Percentiles rank a stretch among this genome's conserved stretches.
These are phyloP conservation scores for Epicauta chinensis DNA, from an alignment of 1,140 invertebrate genomes.

Conservation along the genomic window DNA sequence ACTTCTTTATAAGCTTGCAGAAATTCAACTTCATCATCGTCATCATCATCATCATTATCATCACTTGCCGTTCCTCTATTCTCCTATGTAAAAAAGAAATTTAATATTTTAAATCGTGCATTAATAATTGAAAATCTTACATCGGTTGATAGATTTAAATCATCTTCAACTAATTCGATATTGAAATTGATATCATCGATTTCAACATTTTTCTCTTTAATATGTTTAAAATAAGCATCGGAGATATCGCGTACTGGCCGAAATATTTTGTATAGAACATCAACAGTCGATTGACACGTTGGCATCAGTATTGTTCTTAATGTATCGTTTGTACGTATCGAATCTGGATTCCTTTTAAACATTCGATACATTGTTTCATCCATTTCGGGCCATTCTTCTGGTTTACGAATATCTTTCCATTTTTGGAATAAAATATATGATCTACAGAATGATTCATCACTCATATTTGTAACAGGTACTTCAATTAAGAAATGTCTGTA, in stretches of 20 bases:
- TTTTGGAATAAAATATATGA: constrained; percentile 20
- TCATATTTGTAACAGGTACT: constrained; percentile 9
- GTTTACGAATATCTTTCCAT: constrained; percentile 17
- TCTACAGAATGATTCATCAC: constrained; percentile 17
- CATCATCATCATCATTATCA: neutral
- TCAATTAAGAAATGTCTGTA: constrained; percentile 12
- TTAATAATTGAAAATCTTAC: constrained; percentile 4
- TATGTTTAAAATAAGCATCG: constrained; percentile 16
- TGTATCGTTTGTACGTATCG: constrained; percentile 9
- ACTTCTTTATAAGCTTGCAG: constrained; percentile 10
- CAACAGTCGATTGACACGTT: constrained; percentile 8
- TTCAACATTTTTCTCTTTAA: constrained; percentile 5
- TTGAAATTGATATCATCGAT: constrained; percentile 6
- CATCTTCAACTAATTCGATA: constrained; percentile 8
- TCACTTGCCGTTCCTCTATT: too few species aligned
- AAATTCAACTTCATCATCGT: constrained; percentile 12
- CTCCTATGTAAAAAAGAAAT: neutral
- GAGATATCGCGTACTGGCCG: constrained; percentile 8
- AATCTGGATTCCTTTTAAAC: constrained; percentile 13
- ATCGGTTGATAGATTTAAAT: neutral
- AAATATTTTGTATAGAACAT: constrained; percentile 9
- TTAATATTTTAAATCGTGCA: neutral
- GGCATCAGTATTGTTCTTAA: constrained; percentile 15
- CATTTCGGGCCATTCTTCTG: constrained; percentile 15
- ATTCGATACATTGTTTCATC: constrained; percentile 18